Conservation (phyloP, 2,797 vertebrate genomes). For the Parauchenoglanis punctatus region DNA sequence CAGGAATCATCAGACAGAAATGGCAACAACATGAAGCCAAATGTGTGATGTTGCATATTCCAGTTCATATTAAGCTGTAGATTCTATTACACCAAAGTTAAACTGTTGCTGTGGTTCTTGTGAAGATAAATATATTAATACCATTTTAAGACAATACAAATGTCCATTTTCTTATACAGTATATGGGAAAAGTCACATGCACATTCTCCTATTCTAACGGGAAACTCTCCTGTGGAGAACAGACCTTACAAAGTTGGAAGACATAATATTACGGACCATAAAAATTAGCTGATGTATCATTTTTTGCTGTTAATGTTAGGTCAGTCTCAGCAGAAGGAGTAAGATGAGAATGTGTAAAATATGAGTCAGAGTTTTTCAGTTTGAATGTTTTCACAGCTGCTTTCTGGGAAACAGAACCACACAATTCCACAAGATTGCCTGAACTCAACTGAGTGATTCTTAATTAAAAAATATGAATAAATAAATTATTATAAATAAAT, state of each 20-base stretch:
- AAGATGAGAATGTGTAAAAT: slow-evolving; percentile 33
- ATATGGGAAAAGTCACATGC: neutral
- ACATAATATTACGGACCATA: neutral
- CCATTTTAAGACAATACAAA: neutral
- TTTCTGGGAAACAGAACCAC: slow-evolving; percentile 12
- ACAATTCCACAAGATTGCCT: neutral
- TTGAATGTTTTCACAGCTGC: slow-evolving; percentile 51
- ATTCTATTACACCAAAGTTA: neutral
- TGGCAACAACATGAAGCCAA: neutral
- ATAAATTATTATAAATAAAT: neutral
- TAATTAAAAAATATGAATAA: neutral
- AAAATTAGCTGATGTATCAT: slow-evolving; percentile 4
- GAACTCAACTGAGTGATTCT: neutral
- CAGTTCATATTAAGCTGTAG: neutral
- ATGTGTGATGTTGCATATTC: neutral
- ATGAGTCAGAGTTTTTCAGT: slow-evolving; percentile 31
- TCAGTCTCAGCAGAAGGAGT: slow-evolving; percentile 26
- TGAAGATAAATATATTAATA: neutral
- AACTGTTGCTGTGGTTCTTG: neutral
- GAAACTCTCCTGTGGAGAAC: neutral
- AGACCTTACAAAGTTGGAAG: neutral
- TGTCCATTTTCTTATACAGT: neutral
- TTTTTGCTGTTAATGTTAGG: slow-evolving; percentile 25
- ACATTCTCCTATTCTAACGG: neutral
- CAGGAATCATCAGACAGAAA: neutral